phyloP scores from a whole-genome alignment of 2,888 invertebrate genomes.

The Idaea straminata region DNA sequence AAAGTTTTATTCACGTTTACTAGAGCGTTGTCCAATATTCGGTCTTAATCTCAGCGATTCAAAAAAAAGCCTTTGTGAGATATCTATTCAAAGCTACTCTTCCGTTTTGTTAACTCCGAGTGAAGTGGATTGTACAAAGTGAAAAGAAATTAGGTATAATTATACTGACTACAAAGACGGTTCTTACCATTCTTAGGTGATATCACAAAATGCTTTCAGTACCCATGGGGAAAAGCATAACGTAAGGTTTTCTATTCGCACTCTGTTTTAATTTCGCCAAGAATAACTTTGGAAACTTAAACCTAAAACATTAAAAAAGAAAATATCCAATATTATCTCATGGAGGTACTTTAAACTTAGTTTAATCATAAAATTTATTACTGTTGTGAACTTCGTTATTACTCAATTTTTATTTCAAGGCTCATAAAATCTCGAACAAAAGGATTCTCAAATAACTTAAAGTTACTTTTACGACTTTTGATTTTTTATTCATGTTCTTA shows the following conservation, averaged over 20 bases:
- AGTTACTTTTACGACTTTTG: neutral
- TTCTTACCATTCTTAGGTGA: neutral
- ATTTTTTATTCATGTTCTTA: neutral
- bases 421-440: neutral
- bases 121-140: constrained; percentile 1
- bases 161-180: neutral
- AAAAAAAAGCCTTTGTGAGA: constrained; percentile 35
- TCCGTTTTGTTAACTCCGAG: constrained; percentile 21
- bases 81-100: constrained; percentile 32
- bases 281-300: too few relatives aligned
- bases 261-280: too few relatives aligned
- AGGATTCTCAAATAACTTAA: neutral
- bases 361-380: neutral
- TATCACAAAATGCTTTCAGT: neutral
- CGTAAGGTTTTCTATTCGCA: too few relatives aligned
- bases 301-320: too few relatives aligned
- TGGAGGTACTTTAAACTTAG: neutral
- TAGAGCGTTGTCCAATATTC: constrained; percentile 42
- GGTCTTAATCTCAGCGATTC: constrained; percentile 35
- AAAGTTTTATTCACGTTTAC: constrained; percentile 41
- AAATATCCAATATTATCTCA: too few relatives aligned
- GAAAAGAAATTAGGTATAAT: neutral
- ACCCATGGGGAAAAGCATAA: neutral
- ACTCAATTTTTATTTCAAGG: neutral
- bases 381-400: neutral